phyloP scores from a whole-genome alignment of 1,140 invertebrate species.

The Leguminivora glycinivorella region DNA sequence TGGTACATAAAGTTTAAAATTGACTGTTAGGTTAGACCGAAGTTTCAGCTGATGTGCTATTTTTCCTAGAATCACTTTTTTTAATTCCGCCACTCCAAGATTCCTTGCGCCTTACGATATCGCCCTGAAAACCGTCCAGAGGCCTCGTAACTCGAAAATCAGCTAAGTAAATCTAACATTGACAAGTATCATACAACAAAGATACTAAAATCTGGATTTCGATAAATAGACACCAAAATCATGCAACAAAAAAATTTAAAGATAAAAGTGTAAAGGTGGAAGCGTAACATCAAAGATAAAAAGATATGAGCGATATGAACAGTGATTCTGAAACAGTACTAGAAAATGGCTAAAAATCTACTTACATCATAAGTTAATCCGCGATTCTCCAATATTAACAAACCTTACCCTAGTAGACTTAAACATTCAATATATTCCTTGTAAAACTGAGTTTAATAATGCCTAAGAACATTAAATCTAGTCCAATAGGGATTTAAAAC shows the following conservation, averaged over 20 bases:
- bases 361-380: slow-evolving; percentile 29
- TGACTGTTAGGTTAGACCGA: slow-evolving; percentile 56
- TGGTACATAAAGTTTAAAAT: slow-evolving; percentile 26
- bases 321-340: background rate
- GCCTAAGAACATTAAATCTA: background rate
- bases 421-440: background rate
- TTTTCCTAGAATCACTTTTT: slow-evolving; percentile 61
- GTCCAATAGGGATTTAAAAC: background rate
- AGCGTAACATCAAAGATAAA: background rate
- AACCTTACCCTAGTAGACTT: background rate
- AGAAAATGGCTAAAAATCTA: slow-evolving; percentile 14
- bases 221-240: slow-evolving; percentile 36
- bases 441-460: background rate
- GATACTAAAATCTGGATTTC: slow-evolving; percentile 10
- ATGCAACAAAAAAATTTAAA: slow-evolving; percentile 36
- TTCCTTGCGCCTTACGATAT: slow-evolving; percentile 62
- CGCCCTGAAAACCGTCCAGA: slow-evolving; percentile 59
- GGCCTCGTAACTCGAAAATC: slow-evolving; percentile 1
- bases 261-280: background rate
- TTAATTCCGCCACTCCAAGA: slow-evolving; percentile 61
- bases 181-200: background rate
- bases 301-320: background rate
- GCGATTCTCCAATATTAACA: slow-evolving; percentile 1
- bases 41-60: slow-evolving; percentile 64
- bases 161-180: background rate